Evolutionary conservation across 1,140 invertebrate genomes (phyloP), one percentile per base, ranked within the genome.

Genomic region (Lordiphosa clarofinis): DNA sequence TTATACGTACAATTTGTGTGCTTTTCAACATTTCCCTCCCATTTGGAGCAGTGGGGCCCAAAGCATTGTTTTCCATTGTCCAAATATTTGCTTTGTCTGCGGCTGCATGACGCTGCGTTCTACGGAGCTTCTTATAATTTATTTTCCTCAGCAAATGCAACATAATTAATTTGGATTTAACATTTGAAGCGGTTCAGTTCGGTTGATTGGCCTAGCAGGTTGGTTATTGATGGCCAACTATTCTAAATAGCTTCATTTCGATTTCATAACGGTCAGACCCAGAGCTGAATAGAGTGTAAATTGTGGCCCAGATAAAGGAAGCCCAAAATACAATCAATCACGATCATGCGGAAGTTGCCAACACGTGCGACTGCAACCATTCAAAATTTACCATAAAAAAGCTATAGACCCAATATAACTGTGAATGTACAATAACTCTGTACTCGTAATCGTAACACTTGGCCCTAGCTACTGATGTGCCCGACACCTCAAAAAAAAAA

Each of bases 161-260:
- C 54, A 76, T 81, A 81, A 81, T 81, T 81, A 81, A 81, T 81
- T 72, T 71, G 72, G 75, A 72, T 81, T 82, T 79, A 31, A 31
- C 2, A 31, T 39, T 46, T 13, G 11, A 46, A 46, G 43, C 39
- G 38, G 19, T 31, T 31, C 38, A 10, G 36, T 28, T 39, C 46
- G 37, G 28, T 52, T 48, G 52, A 60, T 66, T 61, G 56, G 52
- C 56, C 56, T 55, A 59, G 46, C 49, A 43, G 15, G 31, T 57
- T 53, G 37, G 43, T 43, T 67, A 67, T 67, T 56, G 43, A 62
- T 66, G 52, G 57, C 43, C 52, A 58, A 44, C 52, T 50, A 82
- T 82, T 82, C 75, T 82, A 75, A 81, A 76, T 81, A 60, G 73
- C 73, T 82, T 75, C 47, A 75, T 76, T 81, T 82, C 62, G 66